Percentiles rank a stretch among this genome's conserved stretches.
These are phyloP conservation scores for Augochlora pura DNA, from an alignment of 1,140 invertebrate species.

Conservation along the genomic window DNA sequence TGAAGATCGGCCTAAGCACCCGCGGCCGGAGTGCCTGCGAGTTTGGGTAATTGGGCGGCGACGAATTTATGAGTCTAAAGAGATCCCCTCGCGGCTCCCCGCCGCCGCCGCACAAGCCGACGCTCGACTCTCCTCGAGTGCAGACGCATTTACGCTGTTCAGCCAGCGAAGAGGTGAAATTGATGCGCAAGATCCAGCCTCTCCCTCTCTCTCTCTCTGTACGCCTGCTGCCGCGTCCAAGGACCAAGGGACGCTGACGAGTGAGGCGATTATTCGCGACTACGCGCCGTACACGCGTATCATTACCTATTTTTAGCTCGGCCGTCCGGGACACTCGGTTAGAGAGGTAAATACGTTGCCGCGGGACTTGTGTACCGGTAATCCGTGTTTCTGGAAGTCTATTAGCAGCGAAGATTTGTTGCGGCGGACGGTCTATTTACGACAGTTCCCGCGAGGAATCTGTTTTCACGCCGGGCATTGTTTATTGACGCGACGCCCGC, in stretches of 20 bases:
- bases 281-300: neutral
- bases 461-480: too few species aligned
- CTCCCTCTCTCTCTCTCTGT: too few species aligned
- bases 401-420: neutral
- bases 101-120: too few species aligned
- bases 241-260: neutral
- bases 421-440: neutral
- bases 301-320: neutral
- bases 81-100: neutral
- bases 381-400: neutral
- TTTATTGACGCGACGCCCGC: too few species aligned
- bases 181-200: neutral
- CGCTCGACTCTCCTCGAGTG: neutral
- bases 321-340: neutral
- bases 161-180: neutral
- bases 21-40: neutral
- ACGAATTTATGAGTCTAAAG: conserved; percentile 36
- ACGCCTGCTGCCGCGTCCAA: too few species aligned
- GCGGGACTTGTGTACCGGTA: neutral
- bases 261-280: neutral
- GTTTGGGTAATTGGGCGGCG: conserved; percentile 20
- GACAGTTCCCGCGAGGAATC: too few species aligned
- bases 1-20: neutral
- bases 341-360: neutral
- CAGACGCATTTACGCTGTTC: neutral